Base-by-base conservation (phyloP, 1,140 invertebrate species). In the Nasonia longicornis region DNA sequence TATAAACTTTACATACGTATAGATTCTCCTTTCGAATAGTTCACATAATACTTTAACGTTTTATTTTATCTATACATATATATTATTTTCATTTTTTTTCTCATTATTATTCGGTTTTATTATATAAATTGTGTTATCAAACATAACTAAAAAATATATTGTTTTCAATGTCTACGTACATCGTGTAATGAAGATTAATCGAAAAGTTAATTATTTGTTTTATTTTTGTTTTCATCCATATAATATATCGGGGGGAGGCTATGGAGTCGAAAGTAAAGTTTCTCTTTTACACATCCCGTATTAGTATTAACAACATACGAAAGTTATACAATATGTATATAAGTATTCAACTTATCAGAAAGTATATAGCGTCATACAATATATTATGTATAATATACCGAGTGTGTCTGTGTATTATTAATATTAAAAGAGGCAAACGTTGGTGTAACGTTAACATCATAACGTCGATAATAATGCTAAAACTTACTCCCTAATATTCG, bases 381-480 rank as follows among this genome's bases (percentile, higher is more conserved):
- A 20, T 22, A 14, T 72, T 38, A 78, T 16, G 4, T 71, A 79
- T 35, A 16, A 45, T 79, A 45, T 79, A 69, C 64, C 63, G 58
- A 48, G 35, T 42, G 29, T 81, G 58, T 66, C 12, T 63, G 52
- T 20, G 31, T 31, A 26, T 26, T 71, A 42, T 71, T 71, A 71
- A 71, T 82, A 78, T 82, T 79, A 75, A 82, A 75, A 78, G 81
- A 82, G 71, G 77, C 77, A 82, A 79, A 82, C 58, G 35, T 78
- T 79, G 74, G 72, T 79, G 58, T 79, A 81, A 81, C 73, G 64
- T 80, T 77, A 66, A 82, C 42, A 45, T 66, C 38, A 79, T 73
- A 74, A 74, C 70, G 70, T 72, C 63, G 29, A 80, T 35, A 73
- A 66, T 73, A 80, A 80, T 67, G 67, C 52, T 80, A 66, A 80